phyloP scores from a whole-genome alignment of 2,113 vertebrate genomes.

The Prietella phreatophila region DNA sequence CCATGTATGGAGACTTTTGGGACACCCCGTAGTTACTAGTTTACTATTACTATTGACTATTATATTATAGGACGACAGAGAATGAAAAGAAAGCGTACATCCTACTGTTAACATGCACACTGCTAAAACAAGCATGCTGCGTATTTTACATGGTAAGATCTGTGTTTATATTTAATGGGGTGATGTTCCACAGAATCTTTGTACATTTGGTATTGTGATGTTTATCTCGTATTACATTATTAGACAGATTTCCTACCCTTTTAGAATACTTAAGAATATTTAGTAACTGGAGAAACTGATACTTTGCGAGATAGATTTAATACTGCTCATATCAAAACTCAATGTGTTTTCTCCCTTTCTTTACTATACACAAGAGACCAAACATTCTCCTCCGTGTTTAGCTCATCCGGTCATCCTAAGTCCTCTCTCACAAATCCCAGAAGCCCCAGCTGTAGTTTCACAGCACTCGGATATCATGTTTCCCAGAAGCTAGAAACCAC shows the following conservation, averaged over 20 bases:
- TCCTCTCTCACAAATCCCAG: conserved; percentile 31
- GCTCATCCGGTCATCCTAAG: not conserved
- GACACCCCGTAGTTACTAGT: no score
- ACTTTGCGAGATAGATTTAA: not conserved
- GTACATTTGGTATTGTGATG: not conserved
- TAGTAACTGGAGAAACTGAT: not conserved
- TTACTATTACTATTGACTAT: not conserved
- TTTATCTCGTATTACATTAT: not conserved
- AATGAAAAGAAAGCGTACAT: no score
- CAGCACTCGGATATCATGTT: conserved; percentile 3
- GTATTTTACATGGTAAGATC: not conserved
- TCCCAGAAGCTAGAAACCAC: conserved; percentile 10
- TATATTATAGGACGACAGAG: no score
- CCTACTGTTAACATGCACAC: no score
- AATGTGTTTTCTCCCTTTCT: not conserved
- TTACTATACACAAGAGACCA: conserved; percentile 5
- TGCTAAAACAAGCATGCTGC: no score
- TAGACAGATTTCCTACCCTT: not conserved
- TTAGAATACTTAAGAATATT: no score
- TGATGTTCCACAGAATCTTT: no score
- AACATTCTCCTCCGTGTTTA: conserved; percentile 18
- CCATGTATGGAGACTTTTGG: no score
- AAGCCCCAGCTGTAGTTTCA: conserved; percentile 23
- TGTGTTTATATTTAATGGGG: no score
- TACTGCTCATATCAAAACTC: not conserved